Percentiles rank a stretch among this genome's conserved stretches.
Evolutionary conservation across 2,797 vertebrate genomes (phyloP).

Genomic region (Aplochiton taeniatus): DNA sequence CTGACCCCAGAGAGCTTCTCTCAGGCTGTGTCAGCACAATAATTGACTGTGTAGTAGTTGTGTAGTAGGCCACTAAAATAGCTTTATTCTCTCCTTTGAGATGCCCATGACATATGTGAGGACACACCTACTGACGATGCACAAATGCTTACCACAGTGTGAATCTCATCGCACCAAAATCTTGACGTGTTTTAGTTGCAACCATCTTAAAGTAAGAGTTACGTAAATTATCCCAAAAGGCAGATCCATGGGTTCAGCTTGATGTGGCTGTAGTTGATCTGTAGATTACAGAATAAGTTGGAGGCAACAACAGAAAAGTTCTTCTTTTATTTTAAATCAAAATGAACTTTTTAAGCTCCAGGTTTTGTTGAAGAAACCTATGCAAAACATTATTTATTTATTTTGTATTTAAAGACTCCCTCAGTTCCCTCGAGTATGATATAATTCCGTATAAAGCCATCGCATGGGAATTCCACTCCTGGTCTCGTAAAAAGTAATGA

Average conservation of each 20-base stretch:
- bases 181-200: too few species aligned
- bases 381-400: constrained; percentile 21
- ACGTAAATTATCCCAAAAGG: too few species aligned
- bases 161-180: too few species aligned
- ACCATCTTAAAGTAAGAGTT: too few species aligned
- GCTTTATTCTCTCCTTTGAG: neutral
- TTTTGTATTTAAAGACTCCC: constrained; percentile 42
- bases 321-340: constrained; percentile 35
- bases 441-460: constrained; percentile 65
- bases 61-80: constrained; percentile 10
- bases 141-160: too few species aligned
- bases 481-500: constrained; percentile 34
- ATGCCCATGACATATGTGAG: neutral
- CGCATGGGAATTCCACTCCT: constrained; percentile 46
- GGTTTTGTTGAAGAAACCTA: constrained; percentile 48
- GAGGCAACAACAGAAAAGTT: constrained; percentile 41
- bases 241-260: constrained; percentile 17
- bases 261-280: constrained; percentile 1
- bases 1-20: constrained; percentile 14
- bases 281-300: neutral
- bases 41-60: constrained; percentile 14
- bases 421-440: constrained; percentile 58
- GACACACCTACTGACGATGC: too few species aligned
- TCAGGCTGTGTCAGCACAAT: constrained; percentile 21
- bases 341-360: constrained; percentile 50